These are phyloP conservation scores for Nestor notabilis DNA, from an alignment of 2,113 vertebrate species.

Conservation along the genomic window DNA sequence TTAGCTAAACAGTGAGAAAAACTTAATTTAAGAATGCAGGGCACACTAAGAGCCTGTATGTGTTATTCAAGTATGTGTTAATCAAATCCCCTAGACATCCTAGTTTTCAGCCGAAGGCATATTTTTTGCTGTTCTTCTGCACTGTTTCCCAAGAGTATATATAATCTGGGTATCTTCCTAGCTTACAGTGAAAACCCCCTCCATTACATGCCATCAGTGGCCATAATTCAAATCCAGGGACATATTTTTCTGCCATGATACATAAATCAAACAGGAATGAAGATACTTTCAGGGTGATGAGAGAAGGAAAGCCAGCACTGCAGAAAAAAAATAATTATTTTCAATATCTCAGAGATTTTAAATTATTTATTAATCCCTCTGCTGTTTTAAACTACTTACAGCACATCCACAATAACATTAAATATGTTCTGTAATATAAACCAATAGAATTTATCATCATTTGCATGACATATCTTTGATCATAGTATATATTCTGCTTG, in stretches of 20 bases:
- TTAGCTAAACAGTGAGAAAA: neutral
- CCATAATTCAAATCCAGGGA: neutral
- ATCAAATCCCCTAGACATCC: neutral
- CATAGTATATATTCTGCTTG: neutral
- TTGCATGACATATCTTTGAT: neutral
- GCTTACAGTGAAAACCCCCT: neutral
- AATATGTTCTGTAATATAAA: neutral
- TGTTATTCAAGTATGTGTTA: neutral
- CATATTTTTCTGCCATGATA: neutral
- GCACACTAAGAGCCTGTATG: neutral
- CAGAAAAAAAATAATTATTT: slow-evolving; percentile 2
- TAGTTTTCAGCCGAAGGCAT: neutral
- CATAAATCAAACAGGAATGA: slow-evolving; percentile 34
- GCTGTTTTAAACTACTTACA: neutral
- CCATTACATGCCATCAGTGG: neutral
- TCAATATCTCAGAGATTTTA: neutral
- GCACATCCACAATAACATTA: neutral
- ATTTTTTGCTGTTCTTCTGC: neutral
- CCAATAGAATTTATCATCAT: neutral
- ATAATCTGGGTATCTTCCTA: neutral
- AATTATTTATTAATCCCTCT: slow-evolving; percentile 32
- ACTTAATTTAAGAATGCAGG: neutral
- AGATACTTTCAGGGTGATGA: neutral
- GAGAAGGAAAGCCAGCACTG: neutral
- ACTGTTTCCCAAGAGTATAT: neutral